Base-by-base conservation (phyloP, 2,797 vertebrate species). In the Sebastes taczanowskii region DNA sequence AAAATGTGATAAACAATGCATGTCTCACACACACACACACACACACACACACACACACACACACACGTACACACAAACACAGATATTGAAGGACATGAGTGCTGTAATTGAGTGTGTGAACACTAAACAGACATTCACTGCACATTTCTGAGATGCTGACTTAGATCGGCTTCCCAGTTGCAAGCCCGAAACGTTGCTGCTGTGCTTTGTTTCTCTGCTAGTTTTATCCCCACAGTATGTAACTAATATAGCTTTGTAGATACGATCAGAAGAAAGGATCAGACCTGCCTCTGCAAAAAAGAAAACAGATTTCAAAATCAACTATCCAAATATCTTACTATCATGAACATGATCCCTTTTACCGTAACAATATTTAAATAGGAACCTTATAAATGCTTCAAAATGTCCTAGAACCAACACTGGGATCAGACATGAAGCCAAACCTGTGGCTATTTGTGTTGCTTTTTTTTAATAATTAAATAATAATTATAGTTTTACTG, bases 1-100 rank as follows among this genome's bases (percentile, higher is more conserved):
- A 88, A 86, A 88, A 90, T 49, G 74, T 65, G 70, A 89, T 86
- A 78, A 90, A 83, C 77, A 80, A 74, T 80, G 73, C 1, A 3
- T 63, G 27, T 64, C 70, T 62, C 53, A 75, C 32, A 64, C 68
- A 65, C 53, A 75, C 32, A 64, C 68, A 74, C 52, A 55, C 52
- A 34, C 64, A 70, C 32, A 75, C 20, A 34, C 18, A 74, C 66
- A 74, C 11, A 32, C 34, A 29, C 55, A 11, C 38, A 34, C 18
- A 74, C 66, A 75, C 8, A 34, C 35, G 11, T 38, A 30, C 55
- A 11, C 38, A n/a, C 66, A 77, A 1, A 77, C 61, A 42, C 53
- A 59, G 7, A 69, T 6, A 65, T 23, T 55, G 38, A 77, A 61
- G 63, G 38, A 84, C 23, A 27, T 5, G 23, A 58, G 60, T 18